Evolutionary conservation across 2,113 vertebrate species (phyloP).

Genomic region (Cariama cristata): DNA sequence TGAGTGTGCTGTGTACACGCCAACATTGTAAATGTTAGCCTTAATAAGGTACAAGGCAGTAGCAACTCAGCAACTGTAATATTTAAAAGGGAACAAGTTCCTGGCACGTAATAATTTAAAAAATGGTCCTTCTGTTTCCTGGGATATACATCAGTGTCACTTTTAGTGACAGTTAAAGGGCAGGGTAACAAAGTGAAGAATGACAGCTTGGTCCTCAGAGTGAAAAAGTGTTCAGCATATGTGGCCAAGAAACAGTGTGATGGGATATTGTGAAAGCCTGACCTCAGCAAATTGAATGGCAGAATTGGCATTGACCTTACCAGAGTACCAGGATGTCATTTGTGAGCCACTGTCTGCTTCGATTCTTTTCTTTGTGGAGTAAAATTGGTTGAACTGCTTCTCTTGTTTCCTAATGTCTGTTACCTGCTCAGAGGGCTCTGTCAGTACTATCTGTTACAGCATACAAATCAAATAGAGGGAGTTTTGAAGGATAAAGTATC

Average conservation of each 20-base stretch:
- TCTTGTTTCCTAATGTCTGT: neutral
- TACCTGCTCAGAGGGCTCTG: neutral
- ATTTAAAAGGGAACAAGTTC: neutral
- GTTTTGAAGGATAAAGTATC: neutral
- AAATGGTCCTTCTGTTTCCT: constrained; percentile 5
- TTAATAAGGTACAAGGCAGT: neutral
- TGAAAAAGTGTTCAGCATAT: neutral
- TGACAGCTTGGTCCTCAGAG: constrained; percentile 10
- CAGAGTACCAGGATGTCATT: neutral
- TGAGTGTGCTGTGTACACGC: neutral
- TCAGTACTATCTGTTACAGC: neutral
- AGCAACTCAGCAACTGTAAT: neutral
- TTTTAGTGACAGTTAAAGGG: constrained; percentile 35
- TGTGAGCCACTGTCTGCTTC: neutral
- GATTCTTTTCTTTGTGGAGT: neutral
- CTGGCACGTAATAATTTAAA: neutral
- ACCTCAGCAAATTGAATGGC: neutral
- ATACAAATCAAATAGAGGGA: neutral
- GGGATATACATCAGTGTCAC: constrained; percentile 25
- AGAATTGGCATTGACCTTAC: neutral
- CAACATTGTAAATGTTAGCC: neutral
- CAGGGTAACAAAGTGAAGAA: constrained; percentile 46
- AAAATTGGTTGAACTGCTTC: neutral
- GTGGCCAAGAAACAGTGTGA: neutral
- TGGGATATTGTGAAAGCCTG: neutral